Evolutionary conservation across 2,888 invertebrate genomes (phyloP).

Genomic region (Lithophane leautieri): DNA sequence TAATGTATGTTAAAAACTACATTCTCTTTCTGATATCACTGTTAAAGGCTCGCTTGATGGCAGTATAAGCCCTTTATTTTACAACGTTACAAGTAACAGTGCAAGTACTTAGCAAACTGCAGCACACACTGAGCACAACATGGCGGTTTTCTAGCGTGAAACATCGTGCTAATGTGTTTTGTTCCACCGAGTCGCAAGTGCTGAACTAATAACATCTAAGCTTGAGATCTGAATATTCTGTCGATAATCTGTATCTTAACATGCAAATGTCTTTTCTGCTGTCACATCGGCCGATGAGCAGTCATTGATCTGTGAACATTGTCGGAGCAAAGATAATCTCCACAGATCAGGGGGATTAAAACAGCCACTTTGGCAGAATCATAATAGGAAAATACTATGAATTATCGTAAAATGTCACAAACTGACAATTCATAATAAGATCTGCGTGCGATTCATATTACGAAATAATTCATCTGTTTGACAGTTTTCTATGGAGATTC

Average conservation of each 20-base stretch:
- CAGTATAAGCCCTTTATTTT: no score
- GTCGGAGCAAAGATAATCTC: no score
- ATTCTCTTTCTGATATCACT: not conserved
- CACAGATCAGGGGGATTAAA: no score
- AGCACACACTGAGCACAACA: not conserved
- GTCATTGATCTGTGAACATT: not conserved
- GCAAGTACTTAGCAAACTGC: constrained; percentile 5
- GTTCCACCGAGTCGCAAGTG: not conserved
- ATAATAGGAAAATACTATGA: no score
- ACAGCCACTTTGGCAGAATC: no score
- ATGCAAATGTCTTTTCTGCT: constrained; percentile 17
- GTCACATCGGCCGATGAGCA: not conserved
- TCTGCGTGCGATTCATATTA: no score
- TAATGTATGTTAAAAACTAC: not conserved
- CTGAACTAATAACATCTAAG: not conserved
- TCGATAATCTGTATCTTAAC: constrained; percentile 17
- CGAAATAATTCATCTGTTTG: no score
- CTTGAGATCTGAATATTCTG: not conserved
- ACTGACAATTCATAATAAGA: no score
- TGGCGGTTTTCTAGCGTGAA: constrained; percentile 1
- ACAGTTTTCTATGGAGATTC: no score
- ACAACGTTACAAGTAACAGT: no score
- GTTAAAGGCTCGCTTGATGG: no score
- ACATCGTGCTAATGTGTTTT: not conserved
- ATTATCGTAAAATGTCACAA: no score